phyloP scores from a whole-genome alignment of 2,797 vertebrate species.

The Menidia menidia region DNA sequence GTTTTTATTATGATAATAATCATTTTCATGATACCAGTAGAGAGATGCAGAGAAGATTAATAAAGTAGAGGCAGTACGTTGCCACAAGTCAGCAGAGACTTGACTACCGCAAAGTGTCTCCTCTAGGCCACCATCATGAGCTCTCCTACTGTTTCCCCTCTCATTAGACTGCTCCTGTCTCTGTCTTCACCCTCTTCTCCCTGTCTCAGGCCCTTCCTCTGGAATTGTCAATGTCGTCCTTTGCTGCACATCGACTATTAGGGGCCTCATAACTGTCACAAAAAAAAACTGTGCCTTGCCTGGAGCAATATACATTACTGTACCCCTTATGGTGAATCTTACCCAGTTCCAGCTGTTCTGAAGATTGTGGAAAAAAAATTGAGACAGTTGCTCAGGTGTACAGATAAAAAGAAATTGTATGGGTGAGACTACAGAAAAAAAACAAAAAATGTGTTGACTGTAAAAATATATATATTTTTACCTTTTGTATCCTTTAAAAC shows the following conservation, averaged over 20 bases:
- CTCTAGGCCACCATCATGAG: constrained; percentile 64
- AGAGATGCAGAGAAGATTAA: constrained; percentile 20
- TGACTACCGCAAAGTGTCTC: constrained; percentile 50
- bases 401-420: constrained; percentile 2
- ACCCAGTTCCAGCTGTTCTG: constrained; percentile 49
- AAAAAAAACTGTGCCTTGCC: constrained; percentile 65
- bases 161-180: constrained; percentile 60
- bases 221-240: constrained; percentile 53
- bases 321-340: constrained; percentile 49
- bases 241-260: constrained; percentile 65
- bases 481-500: no score
- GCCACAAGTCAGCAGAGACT: constrained; percentile 51
- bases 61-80: constrained; percentile 15
- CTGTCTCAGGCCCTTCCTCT: constrained; percentile 31
- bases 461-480: no score
- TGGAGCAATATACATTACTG: constrained; percentile 60
- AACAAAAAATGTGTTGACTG: not conserved
- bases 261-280: constrained; percentile 67
- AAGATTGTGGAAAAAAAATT: constrained; percentile 35
- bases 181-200: constrained; percentile 22
- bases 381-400: constrained; percentile 30
- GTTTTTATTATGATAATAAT: constrained; percentile 1
- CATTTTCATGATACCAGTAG: not conserved
- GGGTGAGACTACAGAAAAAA: constrained; percentile 4
- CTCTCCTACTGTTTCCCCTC: constrained; percentile 60